A percentile compares a stretch with the other conserved stretches of the same genome.
Evolutionary conservation across 2,797 vertebrate species (phyloP).

Genomic region (Pteropus rufus): DNA sequence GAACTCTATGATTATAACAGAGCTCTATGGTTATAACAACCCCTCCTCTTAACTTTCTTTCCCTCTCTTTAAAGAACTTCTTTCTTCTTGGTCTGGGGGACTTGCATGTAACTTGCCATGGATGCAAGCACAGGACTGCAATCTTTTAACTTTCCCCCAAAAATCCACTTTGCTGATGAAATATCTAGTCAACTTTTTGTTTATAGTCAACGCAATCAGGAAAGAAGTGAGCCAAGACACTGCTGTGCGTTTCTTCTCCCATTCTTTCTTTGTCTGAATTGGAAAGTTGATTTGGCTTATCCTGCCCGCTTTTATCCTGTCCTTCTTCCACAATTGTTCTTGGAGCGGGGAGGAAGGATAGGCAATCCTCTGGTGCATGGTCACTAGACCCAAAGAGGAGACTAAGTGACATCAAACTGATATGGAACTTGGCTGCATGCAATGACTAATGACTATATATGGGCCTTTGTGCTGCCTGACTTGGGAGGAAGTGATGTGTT

Average conservation of each 20-base stretch:
- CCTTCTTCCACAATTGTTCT: neutral
- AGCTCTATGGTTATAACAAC: neutral
- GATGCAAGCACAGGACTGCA: neutral
- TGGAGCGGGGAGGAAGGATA: neutral
- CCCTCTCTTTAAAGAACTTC: neutral
- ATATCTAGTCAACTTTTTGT: neutral
- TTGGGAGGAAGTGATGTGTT: neutral
- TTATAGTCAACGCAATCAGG: neutral
- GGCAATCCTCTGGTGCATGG: neutral
- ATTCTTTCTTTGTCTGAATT: neutral
- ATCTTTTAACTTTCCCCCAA: too few species aligned
- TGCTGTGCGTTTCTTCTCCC: neutral
- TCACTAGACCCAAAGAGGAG: neutral
- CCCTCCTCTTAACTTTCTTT: neutral
- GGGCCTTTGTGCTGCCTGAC: neutral
- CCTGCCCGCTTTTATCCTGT: neutral
- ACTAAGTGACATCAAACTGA: neutral
- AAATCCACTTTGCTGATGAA: neutral
- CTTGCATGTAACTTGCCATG: neutral
- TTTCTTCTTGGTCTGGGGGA: neutral
- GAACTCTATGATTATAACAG: too few species aligned
- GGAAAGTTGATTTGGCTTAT: neutral
- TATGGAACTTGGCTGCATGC: neutral
- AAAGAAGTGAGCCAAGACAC: neutral
- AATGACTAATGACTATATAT: neutral